phyloP scores from a whole-genome alignment of 2,113 vertebrate genomes.

The Plectropomus leopardus region DNA sequence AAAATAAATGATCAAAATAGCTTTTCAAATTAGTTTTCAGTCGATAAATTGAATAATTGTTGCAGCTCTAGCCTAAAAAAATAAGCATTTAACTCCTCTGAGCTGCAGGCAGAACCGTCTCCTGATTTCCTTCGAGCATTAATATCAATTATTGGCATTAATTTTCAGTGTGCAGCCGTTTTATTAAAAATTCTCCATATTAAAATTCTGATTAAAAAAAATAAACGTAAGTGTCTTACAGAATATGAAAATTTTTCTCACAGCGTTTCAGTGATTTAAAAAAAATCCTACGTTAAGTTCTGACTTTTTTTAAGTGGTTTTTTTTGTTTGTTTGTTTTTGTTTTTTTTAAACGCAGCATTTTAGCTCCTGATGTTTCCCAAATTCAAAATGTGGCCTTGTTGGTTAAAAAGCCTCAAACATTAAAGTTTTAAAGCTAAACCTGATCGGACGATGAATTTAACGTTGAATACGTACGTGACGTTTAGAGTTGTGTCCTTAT shows the following conservation, averaged over 20 bases:
- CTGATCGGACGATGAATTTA: not conserved
- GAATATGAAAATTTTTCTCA: not conserved
- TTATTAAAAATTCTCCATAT: no score
- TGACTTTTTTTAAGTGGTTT: not conserved
- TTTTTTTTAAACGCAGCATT: not conserved
- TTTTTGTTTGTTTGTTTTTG: no score
- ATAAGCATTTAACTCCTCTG: no score
- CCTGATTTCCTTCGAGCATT: no score
- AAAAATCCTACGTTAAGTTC: not conserved
- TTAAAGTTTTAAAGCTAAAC: not conserved
- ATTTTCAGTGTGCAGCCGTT: no score
- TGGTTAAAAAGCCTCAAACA: not conserved
- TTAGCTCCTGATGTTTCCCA: not conserved
- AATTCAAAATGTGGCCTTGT: not conserved
- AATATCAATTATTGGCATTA: no score
- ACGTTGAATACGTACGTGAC: not conserved
- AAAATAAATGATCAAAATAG: no score
- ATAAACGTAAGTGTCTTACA: not conserved
- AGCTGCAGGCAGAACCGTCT: no score
- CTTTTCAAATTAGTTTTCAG: no score
- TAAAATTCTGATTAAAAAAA: no score
- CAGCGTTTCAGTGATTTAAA: not conserved
- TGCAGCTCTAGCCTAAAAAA: no score
- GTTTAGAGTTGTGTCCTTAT: not conserved
- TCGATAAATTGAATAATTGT: no score